Evolutionary conservation across 2,888 invertebrate species (phyloP), one percentile per base, ranked within the genome.

Genomic region (Hipparchia semele): DNA sequence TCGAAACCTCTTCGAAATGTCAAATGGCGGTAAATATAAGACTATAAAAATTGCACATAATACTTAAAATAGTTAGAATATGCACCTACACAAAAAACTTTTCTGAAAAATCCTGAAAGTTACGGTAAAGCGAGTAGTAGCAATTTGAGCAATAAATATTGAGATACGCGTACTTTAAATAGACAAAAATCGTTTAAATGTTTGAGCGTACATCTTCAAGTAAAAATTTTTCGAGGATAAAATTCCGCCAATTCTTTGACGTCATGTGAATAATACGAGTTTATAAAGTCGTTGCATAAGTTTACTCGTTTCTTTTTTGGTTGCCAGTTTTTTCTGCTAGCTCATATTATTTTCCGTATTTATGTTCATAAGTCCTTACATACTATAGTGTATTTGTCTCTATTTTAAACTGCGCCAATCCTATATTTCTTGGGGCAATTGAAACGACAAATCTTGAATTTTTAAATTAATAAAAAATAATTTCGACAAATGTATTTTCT

Each of bases 141-240:
- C n/a, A 68, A 58, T 69, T 76, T 76, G 76, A 76, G 74, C 76
- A 76, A 68, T 72, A 68, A 69, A 73, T 68, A 73, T 72, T 45
- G 33, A 74, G 64, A 74, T 51, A 46, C 13, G 23, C 33, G 23
- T 58, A 13, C 13, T 13, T 13, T 58, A 23, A 23, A 58, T 8
- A 58, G 58, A 23, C 58, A 13, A 56, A 56, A 56, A 56, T 56
- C 23, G 8, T 56, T 56, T 56, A 58, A 58, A 58, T 58, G 13
- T 58, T 58, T 58, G 23, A 23, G 23, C 9, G 23, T 58, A 8
- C 2, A 8, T 23, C 13, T 23, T 13, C 23, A 23, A 8, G 8
- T 8, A 13, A 23, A 8, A 58, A 13, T 23, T 8, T 7, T 23
- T 23, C 13, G 13, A 23, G 13, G 13, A 13, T 8, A 13, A 56